These are phyloP conservation scores for Pachydiplax longipennis DNA, from an alignment of 2,888 invertebrate genomes.

Conservation along the genomic window DNA sequence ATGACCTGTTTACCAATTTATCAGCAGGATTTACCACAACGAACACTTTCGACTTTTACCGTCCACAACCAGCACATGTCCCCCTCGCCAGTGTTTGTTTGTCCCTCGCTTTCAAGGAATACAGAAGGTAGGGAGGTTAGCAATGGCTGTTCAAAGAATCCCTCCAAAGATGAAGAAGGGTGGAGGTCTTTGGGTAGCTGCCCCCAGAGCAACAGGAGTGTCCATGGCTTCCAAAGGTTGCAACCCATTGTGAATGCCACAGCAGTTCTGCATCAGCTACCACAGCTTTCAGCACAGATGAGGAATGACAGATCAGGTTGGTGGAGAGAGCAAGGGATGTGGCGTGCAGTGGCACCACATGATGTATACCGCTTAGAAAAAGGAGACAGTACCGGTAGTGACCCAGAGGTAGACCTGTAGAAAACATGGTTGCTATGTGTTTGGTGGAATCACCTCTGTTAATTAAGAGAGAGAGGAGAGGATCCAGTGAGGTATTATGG, in stretches of 20 bases:
- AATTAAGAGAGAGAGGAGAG: background rate
- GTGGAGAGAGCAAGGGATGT: slow-evolving; percentile 20
- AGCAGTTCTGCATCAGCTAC: slow-evolving; percentile 20
- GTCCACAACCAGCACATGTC: slow-evolving; percentile 37
- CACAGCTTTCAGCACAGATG: background rate
- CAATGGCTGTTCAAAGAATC: slow-evolving; percentile 23
- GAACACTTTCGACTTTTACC: slow-evolving; percentile 13
- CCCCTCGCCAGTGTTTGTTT: slow-evolving; percentile 6
- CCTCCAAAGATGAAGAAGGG: background rate
- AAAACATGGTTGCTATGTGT: background rate
- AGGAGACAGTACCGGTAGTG: slow-evolving; percentile 29
- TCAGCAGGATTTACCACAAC: slow-evolving; percentile 43
- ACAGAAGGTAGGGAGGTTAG: background rate
- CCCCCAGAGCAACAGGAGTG: background rate
- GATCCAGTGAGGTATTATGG: slow-evolving; percentile 13
- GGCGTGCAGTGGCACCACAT: background rate
- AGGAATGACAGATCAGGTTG: slow-evolving; percentile 9
- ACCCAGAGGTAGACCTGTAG: slow-evolving; percentile 33
- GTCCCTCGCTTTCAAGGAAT: background rate
- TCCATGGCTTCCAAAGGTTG: slow-evolving; percentile 13
- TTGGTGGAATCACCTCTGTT: background rate
- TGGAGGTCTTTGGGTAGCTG: slow-evolving; percentile 3
- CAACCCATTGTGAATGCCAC: background rate
- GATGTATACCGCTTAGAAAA: slow-evolving; percentile 24
- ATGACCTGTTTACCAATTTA: slow-evolving; percentile 50